phyloP scores from a whole-genome alignment of 2,797 vertebrate genomes.

The Enteromius argenteus region DNA sequence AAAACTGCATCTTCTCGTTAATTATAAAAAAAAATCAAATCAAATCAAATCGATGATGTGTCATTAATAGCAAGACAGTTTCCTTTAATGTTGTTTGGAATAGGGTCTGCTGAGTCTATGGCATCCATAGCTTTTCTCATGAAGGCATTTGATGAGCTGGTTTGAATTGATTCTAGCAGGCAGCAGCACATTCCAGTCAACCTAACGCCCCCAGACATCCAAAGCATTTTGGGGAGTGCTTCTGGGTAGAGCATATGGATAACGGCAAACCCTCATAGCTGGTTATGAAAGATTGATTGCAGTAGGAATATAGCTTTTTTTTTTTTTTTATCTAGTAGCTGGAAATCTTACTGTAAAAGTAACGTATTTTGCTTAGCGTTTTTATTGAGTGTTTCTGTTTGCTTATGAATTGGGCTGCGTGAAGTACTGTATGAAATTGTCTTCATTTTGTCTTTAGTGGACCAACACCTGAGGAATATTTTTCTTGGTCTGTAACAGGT shows the following conservation, averaged over 20 bases:
- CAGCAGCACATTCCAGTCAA: constrained; percentile 49
- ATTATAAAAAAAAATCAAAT: neutral
- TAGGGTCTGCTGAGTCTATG: neutral
- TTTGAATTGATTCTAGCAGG: constrained; percentile 49
- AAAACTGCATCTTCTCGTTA: neutral
- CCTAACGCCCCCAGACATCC: constrained; percentile 43
- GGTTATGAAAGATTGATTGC: neutral
- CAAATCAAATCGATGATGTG: neutral
- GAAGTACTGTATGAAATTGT: neutral
- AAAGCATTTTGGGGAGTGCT: constrained; percentile 41
- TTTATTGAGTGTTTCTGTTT: neutral
- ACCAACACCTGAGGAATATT: neutral
- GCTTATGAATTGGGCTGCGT: neutral
- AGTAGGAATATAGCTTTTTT: neutral
- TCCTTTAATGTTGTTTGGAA: neutral
- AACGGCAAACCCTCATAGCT: neutral
- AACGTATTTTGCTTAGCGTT: neutral
- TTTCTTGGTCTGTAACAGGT: neutral
- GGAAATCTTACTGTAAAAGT: neutral
- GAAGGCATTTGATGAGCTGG: constrained; percentile 24
- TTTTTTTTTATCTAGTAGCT: neutral
- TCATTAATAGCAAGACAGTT: neutral
- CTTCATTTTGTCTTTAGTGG: neutral
- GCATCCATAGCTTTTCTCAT: constrained; percentile 20
- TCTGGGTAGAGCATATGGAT: constrained; percentile 10